Evolutionary conservation across 2,888 invertebrate species (phyloP).

Genomic region (Metallyticus violacea): DNA sequence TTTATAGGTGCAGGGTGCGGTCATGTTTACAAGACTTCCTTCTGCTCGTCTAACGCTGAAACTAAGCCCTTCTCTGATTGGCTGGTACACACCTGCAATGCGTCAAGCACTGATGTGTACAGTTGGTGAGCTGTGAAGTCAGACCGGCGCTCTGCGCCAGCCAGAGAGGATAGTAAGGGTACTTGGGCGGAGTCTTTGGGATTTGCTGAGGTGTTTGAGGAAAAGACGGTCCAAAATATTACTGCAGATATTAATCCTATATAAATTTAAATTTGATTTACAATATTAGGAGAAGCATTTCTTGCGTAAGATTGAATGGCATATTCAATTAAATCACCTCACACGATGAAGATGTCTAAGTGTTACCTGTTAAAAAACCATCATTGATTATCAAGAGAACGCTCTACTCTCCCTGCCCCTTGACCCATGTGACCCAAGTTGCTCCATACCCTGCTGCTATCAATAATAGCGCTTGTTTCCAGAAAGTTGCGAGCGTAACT

Average conservation of each 20-base stretch:
- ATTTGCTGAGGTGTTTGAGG: background rate
- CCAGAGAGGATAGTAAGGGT: constrained; percentile 21
- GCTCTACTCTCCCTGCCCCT: background rate
- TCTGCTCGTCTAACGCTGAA: constrained; percentile 47
- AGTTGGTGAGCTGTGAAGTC: constrained; percentile 27
- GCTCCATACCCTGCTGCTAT: background rate
- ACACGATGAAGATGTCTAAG: background rate
- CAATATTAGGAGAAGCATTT: background rate
- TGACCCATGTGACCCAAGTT: background rate
- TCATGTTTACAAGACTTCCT: constrained; percentile 67
- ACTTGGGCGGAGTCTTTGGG: constrained; percentile 20
- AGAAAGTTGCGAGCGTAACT: background rate
- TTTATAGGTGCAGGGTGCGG: constrained; percentile 69
- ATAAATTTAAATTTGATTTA: background rate
- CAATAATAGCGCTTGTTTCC: background rate
- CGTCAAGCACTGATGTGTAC: constrained; percentile 57
- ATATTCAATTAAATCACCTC: background rate
- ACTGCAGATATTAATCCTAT: background rate
- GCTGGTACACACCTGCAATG: constrained; percentile 82
- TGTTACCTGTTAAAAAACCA: background rate
- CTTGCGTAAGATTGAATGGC: background rate
- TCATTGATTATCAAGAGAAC: background rate
- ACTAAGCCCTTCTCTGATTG: constrained; percentile 66
- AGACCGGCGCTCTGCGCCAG: constrained; percentile 30
- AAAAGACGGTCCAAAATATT: constrained; percentile 13